Base-by-base conservation (phyloP, 2,113 vertebrate species). In the Prionailurus viverrinus region DNA sequence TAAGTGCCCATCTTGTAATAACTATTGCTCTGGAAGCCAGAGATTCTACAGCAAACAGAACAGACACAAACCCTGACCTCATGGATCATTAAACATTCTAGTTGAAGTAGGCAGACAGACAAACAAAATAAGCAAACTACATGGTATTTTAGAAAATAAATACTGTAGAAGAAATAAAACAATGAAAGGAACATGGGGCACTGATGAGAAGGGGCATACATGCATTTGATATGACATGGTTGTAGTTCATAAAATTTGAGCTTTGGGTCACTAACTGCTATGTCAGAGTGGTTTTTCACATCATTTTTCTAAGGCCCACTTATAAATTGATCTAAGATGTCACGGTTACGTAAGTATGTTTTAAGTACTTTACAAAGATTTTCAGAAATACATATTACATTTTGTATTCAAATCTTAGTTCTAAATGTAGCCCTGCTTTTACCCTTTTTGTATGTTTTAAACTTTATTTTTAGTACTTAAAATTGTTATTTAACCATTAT, bases 361-460 rank as follows among this genome's bases (percentile, higher is more conserved):
- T 61, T 84, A 89, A 83, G 41, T 36, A 78, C 15, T 69, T 78
- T 71, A 71, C 12, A 88, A 93, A 88, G n/a, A 29, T 78, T 82
- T 69, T 84, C 31, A 76, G 58, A 92, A 96, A 73, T 74, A 33
- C 4, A 33, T 36, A 23, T 19, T 80, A 31, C 45, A 39, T 79
- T 85, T 74, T 92, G 4, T 68, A 73, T 41, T 89, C 36, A 89
- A 96, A 65, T 92, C 39, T 92, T 79, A 80, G 14, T 71, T 94
- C 36, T 84, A 48, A 96, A 89, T 89, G 39, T 71, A 92, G 48
- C 25, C 31, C 61, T 39, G 11, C n/a, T 84, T 71, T 80, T 71
- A 55, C 83, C 91, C 31, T 65, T 27, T 61, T 48, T 76, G 33
- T 21, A 66, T 58, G 25, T 58, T 21, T 90, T 68, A 74, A 91